Conservation (phyloP, 2,888 invertebrate species). For the Caenorhabditis imperialis region DNA sequence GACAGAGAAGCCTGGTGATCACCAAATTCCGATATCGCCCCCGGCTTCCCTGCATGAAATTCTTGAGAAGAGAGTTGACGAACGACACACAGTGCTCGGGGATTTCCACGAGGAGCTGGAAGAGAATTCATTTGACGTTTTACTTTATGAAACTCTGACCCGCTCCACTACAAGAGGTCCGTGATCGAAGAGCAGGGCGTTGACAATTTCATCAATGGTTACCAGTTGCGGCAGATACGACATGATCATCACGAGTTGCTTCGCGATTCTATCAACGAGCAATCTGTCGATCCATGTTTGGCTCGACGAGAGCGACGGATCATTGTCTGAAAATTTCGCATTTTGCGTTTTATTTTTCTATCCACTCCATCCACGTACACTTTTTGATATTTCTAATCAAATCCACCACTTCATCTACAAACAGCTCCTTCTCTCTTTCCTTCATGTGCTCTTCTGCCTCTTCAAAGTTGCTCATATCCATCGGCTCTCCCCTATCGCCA, state of each 20-base stretch:
- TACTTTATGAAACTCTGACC: conserved; percentile 1
- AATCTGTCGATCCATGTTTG: conserved; percentile 37
- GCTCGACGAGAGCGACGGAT: conserved; percentile 10
- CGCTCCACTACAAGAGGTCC: conserved; percentile 25
- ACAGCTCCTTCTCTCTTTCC: conserved; percentile 19
- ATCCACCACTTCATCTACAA: conserved; percentile 39
- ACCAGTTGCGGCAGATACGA: conserved; percentile 36
- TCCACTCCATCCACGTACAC: too few relatives aligned
- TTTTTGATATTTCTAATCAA: conserved; percentile 19
- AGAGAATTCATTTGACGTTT: too few relatives aligned
- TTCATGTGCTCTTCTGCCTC: neutral
- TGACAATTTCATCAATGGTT: conserved; percentile 22
- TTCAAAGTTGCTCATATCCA: neutral
- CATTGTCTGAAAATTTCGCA: conserved; percentile 27
- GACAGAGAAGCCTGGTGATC: conserved; percentile 21
- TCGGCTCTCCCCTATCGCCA: neutral
- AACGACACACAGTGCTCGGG: conserved; percentile 24
- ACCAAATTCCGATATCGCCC: conserved; percentile 19
- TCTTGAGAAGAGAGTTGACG: conserved; percentile 17
- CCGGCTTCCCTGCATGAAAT: conserved; percentile 1
- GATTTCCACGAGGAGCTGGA: conserved; percentile 34
- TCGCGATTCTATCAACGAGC: conserved; percentile 9
- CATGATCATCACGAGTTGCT: conserved; percentile 18
- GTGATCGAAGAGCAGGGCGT: conserved; percentile 32
- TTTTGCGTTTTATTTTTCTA: too few relatives aligned